Evolutionary conservation across 2,888 invertebrate genomes (phyloP), one percentile per base, ranked within the genome.

Genomic region (Acanthosepion esculentum): DNA sequence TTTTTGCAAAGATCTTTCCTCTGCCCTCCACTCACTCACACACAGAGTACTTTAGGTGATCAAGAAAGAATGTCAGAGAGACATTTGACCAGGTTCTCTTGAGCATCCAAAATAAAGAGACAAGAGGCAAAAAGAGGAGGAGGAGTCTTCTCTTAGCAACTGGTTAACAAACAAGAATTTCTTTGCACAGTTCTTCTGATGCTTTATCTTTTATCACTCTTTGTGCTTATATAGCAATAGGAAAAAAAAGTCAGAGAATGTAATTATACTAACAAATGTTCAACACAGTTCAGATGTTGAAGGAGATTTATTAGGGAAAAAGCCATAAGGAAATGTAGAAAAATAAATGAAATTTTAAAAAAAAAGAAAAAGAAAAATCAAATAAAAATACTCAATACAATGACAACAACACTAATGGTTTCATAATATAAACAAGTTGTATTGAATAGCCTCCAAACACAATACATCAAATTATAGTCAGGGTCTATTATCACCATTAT

Each of bases 401-500:
- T 78, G 12, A n/a, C n/a, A 78, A 78, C 23, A 23, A 78, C 78
- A 78, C 78, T 78, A 78, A 78, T 78, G 78, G n/a, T n/a, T 78
- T 78, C 33, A 78, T 78, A 78, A 78, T 78, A 78, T 78, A 78
- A 78, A 78, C n/a, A 78, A 78, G 78, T 33, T n/a, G 78, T 78
- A 8, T 78, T 78, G 78, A 78, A 78, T 33, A 78, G 78, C 33
- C n/a, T 78, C 78, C 10, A 78, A 78, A 78, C 78, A 78, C 78
- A 78, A 78, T 78, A 78, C 78, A 78, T 78, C 78, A 78, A 78
- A 78, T 78, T 78, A 78, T 78, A 78, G 78, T 33, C 78, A 33
- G n/a, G 78, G 78, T 33, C 78, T 78, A 78, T 78, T 78, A 78
- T 78, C 78, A 78, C 78, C 78, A 78, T 78, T 78, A 78, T 78